Evolutionary conservation across 2,888 invertebrate species (phyloP), one percentile per base, ranked within the genome.

Genomic region (Amorpha juglandis): DNA sequence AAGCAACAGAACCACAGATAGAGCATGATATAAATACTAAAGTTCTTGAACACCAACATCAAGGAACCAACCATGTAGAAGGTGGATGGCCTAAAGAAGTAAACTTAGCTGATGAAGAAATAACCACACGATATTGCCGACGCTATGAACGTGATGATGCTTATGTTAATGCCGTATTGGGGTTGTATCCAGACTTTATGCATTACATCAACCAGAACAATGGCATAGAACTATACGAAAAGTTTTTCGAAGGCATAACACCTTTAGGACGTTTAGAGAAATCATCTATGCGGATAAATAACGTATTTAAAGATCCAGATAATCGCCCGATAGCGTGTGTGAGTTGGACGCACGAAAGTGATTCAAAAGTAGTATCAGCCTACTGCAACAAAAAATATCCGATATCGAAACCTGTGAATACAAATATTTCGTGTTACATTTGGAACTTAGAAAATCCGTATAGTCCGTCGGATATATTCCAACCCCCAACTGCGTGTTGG

Each of bases 41-140:
- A 53, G 94, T 92, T 70, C 92, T 95, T 45, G 92, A 91, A 63
- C 88, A 89, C 65, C 85, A 88, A 35, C 69, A 79, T 8, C 87
- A 88, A 42, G 96, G 96, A 4, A 92, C 96, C 76, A 94, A 94
- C 69, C 97, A 97, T 79, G 89, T 88, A 14, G 97, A 97, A 86
- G 97, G 97, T 52, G 97, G 97, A 2, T 97, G 97, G 97, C 96
- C 97, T 0, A 96, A 96, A 80, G 97, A 97, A 67, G 87, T 95
- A 1, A 92, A 94, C 68, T 87, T 87, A 68, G 81, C 88, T 55
- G 95, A 95, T 74, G 93, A 95, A 69, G 97, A 97, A 80, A 95
- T 95, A 71, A 95, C 96, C 1, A 80, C 94, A 27, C 94, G 97
- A 63, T 95, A 95, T 80, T 94, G 95, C 64, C 96, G 96, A 72